A percentile compares a stretch with the other conserved stretches of the same genome.
Evolutionary conservation across 2,113 vertebrate species (phyloP).

Genomic region (Catharus fuscescens): DNA sequence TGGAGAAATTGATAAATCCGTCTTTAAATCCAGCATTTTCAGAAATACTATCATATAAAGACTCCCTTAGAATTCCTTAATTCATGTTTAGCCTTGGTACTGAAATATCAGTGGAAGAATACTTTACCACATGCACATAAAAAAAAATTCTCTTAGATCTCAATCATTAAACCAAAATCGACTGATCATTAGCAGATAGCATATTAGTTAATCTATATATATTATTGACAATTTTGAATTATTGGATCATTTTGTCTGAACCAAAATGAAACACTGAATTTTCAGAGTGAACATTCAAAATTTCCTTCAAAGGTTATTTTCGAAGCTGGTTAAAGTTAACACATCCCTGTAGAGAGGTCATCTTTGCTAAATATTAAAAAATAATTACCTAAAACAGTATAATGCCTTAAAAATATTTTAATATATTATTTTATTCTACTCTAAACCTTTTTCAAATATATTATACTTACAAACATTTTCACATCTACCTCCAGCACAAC

Average conservation of each 20-base stretch:
- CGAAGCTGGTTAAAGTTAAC: neutral
- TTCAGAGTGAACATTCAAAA: neutral
- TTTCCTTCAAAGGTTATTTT: neutral
- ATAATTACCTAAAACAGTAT: neutral
- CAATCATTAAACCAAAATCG: neutral
- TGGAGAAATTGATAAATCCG: neutral
- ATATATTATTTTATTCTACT: neutral
- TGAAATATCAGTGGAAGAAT: neutral
- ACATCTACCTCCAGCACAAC: neutral
- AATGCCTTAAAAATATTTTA: neutral
- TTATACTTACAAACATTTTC: neutral
- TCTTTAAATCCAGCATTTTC: neutral
- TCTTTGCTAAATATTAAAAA: neutral
- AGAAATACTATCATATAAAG: neutral
- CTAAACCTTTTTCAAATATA: neutral
- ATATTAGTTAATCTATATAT: neutral
- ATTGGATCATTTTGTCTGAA: neutral
- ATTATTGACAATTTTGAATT: neutral
- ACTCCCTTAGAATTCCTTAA: neutral
- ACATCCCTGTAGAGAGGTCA: rapidly evolving
- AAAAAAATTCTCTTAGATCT: neutral
- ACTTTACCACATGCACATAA: neutral
- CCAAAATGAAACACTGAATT: neutral
- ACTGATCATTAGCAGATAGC: neutral
- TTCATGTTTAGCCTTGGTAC: neutral